Base-by-base conservation (phyloP, 2,888 invertebrate species). In the Acleris emargana region DNA sequence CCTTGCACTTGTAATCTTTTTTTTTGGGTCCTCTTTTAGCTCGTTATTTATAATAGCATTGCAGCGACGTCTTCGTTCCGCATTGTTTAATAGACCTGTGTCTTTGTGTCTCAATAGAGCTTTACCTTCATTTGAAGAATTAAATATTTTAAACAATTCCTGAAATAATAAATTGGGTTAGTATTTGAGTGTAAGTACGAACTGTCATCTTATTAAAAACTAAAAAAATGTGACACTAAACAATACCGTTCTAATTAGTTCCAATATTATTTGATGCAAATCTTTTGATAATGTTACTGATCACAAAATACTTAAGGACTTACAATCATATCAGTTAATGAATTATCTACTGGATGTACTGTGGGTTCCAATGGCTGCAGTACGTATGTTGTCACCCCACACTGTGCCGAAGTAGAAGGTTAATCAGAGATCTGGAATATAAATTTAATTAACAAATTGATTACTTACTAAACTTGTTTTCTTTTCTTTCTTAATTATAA, bases 71-170 rank as follows among this genome's bases (percentile, higher is more conserved):
- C 38, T 54, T 54, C 53, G 13, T 22, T 54, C 53, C 13, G 53
- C 38, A 32, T 54, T 54, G 38, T 54, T 54, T 54, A 54, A 54
- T 17, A 54, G 53, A n/a, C 53, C 53, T 32, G 38, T 54, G 53
- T 54, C 53, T 38, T 32, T 32, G 38, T 54, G 53, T 54, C 53
- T 54, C 38, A 54, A 32, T 54, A 54, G 38, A 38, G 38, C 32
- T 38, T 54, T 54, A 9, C 28, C 53, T 17, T 38, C 18, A 54
- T 54, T 54, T 17, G 28, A 54, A 32, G 25, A 54, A 32, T 54
- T n/a, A 32, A 54, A 54, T 54, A 54, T 54, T 54, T 54, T 28
- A 54, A 54, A 54, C 38, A 54, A 54, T 54, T 54, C 53, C 53
- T 32, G 53, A 54, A 54, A 54, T 54, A 54, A 54, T 17, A 32